Evolutionary conservation across 2,113 vertebrate species (phyloP).

Genomic region (Scatophagus argus): DNA sequence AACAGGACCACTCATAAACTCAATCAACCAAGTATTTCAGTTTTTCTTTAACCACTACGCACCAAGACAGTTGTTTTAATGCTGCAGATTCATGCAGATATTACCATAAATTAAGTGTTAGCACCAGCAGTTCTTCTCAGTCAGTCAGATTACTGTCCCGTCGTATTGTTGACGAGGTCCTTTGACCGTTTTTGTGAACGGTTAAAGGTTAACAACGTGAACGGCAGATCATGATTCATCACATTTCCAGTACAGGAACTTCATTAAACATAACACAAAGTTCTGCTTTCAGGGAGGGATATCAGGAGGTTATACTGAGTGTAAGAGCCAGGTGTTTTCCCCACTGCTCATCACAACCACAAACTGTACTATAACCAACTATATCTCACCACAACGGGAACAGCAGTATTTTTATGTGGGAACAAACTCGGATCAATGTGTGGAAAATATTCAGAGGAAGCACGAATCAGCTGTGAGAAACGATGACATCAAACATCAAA

Average conservation of each 20-base stretch:
- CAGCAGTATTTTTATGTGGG: neutral
- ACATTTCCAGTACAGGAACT: neutral
- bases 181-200: neutral
- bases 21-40: too few relatives aligned
- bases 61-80: neutral
- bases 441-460: neutral
- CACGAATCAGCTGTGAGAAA: neutral
- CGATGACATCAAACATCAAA: neutral
- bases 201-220: neutral
- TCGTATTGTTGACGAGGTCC: neutral
- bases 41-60: neutral
- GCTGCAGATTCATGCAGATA: neutral
- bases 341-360: neutral
- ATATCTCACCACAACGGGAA: neutral
- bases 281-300: neutral
- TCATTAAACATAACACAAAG: neutral
- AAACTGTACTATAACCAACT: neutral
- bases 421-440: too few relatives aligned
- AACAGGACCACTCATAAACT: too few relatives aligned
- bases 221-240: neutral
- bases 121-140: neutral
- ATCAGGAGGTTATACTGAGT: neutral
- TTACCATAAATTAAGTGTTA: neutral
- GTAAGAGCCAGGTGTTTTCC: neutral
- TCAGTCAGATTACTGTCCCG: neutral